Base-by-base conservation (phyloP, 2,888 invertebrate genomes). In the Agrochola macilenta region DNA sequence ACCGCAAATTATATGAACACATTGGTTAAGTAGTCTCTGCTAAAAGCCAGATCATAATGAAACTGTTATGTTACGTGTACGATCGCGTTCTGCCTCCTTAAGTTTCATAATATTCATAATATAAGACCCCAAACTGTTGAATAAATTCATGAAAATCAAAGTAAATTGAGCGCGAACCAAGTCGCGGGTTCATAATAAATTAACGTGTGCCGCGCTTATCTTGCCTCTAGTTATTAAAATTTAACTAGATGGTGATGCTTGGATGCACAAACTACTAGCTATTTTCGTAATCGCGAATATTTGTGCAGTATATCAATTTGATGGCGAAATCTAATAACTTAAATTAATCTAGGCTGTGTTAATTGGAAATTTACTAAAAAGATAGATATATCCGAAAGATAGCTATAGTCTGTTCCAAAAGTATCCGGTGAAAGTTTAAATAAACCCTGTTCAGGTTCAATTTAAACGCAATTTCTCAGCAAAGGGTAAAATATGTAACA, bases 91-190 rank as follows among this genome's bases (percentile, higher is more conserved):
- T 39, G 63, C 71, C 61, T 79, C 43, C 74, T 79, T 74, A 82
- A 60, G 9, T 61, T 63, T 39, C 57, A 71, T 79, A 82, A 86
- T 75, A 84, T 87, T 87, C 85, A 84, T 84, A 82, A 75, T 65
- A 66, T 66, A 72, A 69, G 69, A 78, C 64, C 58, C 63, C 61
- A 87, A 87, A 85, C 84, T 87, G 87, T 81, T 78, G 77, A 83
- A 86, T 83, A 74, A 78, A 83, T 76, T 86, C 81, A 83, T 88
- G 87, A 83, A 88, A 83, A 83, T 86, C 82, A 80, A 86, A 80
- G 72, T 78, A 79, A 86, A 88, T 86, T 88, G 83, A 66, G 71
- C 74, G 87, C 74, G 74, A 84, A 68, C 63, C 35, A n/a, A 78
- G 83, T 86, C 72, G 71, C 87, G 78, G 57, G 26, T 64, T 52